A percentile compares a stretch with the other conserved stretches of the same genome.
phyloP scores from a whole-genome alignment of 64 coral and sea anemone species.

The Stylophora pistillata region DNA sequence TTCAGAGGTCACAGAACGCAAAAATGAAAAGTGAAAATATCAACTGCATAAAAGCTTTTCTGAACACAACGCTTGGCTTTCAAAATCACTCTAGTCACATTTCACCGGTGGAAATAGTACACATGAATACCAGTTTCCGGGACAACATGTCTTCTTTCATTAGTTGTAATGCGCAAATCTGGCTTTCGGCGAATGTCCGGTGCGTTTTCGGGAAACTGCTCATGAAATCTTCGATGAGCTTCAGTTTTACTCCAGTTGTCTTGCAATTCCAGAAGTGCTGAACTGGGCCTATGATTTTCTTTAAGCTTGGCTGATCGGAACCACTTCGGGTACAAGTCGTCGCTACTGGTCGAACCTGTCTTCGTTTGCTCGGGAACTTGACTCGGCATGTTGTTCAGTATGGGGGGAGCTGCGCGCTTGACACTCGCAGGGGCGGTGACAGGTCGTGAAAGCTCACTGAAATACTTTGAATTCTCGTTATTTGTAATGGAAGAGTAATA shows the following conservation, averaged over 20 bases:
- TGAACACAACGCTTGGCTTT: neutral
- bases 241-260: constrained; percentile 85
- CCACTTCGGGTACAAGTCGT: constrained; percentile 87
- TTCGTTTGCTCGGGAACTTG: constrained; percentile 79
- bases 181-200: constrained; percentile 94
- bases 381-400: constrained; percentile 89
- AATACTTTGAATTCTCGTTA: constrained; percentile 29
- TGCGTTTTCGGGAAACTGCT: constrained; percentile 92
- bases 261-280: constrained; percentile 67
- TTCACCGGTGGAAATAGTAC: constrained; percentile 80
- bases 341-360: constrained; percentile 75
- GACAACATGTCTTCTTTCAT: constrained; percentile 90
- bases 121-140: constrained; percentile 91
- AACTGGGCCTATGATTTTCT: constrained; percentile 57
- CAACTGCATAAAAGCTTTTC: neutral
- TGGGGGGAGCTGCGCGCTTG: constrained; percentile 43
- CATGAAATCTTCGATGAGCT: constrained; percentile 82
- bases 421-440: constrained; percentile 56
- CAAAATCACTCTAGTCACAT: neutral
- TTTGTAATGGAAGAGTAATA: constrained; percentile 14
- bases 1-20: neutral
- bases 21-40: neutral
- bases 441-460: constrained; percentile 40
- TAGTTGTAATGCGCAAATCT: constrained; percentile 90
- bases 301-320: constrained; percentile 61